Conservation (phyloP, 2,888 invertebrate genomes). For the Machimus rusticus region DNA sequence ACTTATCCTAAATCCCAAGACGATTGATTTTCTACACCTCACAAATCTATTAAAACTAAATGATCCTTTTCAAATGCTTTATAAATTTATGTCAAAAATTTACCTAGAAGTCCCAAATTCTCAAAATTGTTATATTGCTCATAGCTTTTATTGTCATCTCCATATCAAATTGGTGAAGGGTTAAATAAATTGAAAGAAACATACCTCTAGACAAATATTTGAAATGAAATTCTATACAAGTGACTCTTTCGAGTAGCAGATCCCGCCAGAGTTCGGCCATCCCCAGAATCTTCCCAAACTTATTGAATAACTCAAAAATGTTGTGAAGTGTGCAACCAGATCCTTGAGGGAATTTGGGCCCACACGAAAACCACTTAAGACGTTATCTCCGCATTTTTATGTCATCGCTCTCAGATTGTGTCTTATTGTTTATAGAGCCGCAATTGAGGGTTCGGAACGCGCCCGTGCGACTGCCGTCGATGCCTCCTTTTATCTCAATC, state of each 20-base stretch:
- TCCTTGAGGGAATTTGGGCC: constrained; percentile 1
- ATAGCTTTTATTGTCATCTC: background rate
- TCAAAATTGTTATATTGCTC: background rate
- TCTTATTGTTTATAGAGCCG: constrained; percentile 3
- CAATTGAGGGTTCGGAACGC: background rate
- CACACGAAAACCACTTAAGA: constrained; percentile 16
- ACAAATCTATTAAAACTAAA: background rate
- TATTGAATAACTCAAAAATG: constrained; percentile 3
- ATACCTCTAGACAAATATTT: background rate
- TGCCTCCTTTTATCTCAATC: constrained; percentile 1
- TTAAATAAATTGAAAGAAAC: background rate
- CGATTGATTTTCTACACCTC: background rate
- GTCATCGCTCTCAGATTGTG: constrained; percentile 18
- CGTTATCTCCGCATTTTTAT: constrained; percentile 13
- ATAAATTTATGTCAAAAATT: background rate
- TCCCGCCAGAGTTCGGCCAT: background rate
- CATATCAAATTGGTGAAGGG: background rate
- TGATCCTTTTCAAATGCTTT: background rate
- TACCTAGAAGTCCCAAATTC: background rate
- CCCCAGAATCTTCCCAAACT: background rate
- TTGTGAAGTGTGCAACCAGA: constrained; percentile 1
- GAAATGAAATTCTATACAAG: background rate
- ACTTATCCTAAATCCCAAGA: background rate
- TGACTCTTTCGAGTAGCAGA: background rate
- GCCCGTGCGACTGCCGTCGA: background rate